Evolutionary conservation across 2,888 invertebrate genomes (phyloP).

Genomic region (Himalopsyche tibetana): DNA sequence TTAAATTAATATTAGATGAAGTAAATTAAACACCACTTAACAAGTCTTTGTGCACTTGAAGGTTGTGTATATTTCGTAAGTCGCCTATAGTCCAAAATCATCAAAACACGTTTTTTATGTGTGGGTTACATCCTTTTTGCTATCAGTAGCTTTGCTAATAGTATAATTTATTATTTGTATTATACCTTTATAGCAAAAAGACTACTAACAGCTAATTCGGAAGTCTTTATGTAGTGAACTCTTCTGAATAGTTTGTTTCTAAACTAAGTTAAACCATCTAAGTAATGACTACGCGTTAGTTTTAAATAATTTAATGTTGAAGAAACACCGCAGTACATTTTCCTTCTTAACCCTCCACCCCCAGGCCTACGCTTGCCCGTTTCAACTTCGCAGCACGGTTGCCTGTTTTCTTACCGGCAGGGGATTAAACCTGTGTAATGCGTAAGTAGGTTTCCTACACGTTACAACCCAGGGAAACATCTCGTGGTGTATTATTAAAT

Average conservation of each 20-base stretch:
- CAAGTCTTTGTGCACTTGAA: too few species aligned
- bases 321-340: conserved; percentile 26
- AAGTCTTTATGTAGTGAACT: conserved; percentile 1
- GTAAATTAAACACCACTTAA: too few species aligned
- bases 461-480: background rate
- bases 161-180: too few species aligned
- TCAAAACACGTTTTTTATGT: too few species aligned
- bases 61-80: too few species aligned
- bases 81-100: too few species aligned
- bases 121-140: too few species aligned
- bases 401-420: conserved; percentile 15
- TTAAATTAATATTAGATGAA: too few species aligned
- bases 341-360: background rate
- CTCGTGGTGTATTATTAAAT: too few species aligned
- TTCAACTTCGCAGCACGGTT: background rate
- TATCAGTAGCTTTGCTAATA: too few species aligned
- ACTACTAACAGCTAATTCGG: background rate
- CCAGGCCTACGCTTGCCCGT: background rate
- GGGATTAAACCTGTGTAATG: conserved; percentile 34
- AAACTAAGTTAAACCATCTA: conserved; percentile 13
- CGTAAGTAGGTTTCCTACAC: conserved; percentile 13
- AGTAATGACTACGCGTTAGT: conserved; percentile 26
- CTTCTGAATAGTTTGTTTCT: background rate
- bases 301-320: conserved; percentile 13
- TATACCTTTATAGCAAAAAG: too few species aligned